These are phyloP conservation scores for Drosophila leontia DNA, from an alignment of 1,140 invertebrate genomes.

Conservation along the genomic window DNA sequence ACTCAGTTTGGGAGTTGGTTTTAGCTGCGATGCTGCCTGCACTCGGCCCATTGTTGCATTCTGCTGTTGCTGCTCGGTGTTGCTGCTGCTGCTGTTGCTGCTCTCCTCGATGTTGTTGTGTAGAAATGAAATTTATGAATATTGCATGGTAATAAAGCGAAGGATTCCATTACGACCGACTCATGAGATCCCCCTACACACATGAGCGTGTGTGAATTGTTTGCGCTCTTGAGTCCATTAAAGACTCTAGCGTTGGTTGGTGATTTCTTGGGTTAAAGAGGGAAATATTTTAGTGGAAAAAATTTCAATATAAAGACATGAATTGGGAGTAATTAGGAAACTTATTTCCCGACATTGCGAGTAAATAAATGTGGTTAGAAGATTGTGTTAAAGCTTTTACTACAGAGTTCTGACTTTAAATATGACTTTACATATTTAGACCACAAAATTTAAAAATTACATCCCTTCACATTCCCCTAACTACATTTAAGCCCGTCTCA, in stretches of 20 bases:
- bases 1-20: conserved; percentile 31
- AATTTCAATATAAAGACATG: not conserved
- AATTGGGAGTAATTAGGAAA: not conserved
- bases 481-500: not conserved
- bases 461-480: too few species aligned
- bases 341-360: not conserved
- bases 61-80: conserved; percentile 35
- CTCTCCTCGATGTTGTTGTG: conserved; percentile 66
- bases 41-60: conserved; percentile 70
- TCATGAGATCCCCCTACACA: conserved; percentile 38
- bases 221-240: conserved; percentile 23
- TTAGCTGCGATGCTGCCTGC: conserved; percentile 44
- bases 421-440: too few species aligned
- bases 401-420: too few species aligned
- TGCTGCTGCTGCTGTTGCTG: conserved; percentile 47
- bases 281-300: too few species aligned
- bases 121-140: conserved; percentile 82
- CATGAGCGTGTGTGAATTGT: conserved; percentile 29
- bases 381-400: too few species aligned
- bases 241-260: conserved; percentile 1
- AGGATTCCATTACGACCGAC: conserved; percentile 77
- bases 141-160: conserved; percentile 80
- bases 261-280: not conserved
- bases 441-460: too few species aligned
- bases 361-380: not conserved